These are phyloP conservation scores for Acridotheres tristis DNA, from an alignment of 2,797 vertebrate species.

Conservation along the genomic window DNA sequence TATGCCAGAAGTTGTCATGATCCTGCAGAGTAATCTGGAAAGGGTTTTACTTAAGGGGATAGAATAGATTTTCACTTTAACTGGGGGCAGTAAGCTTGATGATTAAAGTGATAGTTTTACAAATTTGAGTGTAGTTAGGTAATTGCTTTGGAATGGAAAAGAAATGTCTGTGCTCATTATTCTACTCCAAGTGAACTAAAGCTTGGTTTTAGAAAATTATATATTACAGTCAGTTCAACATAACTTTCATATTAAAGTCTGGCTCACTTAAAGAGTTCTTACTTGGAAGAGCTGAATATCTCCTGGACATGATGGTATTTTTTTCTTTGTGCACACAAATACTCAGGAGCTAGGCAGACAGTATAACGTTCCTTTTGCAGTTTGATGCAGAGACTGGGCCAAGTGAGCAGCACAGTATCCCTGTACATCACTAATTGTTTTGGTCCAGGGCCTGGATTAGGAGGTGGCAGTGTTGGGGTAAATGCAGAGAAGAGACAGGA, in stretches of 20 bases:
- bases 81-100: constrained; percentile 2
- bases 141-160: background rate
- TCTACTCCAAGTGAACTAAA: background rate
- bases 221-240: background rate
- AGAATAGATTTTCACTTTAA: constrained; percentile 21
- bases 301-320: background rate
- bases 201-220: background rate
- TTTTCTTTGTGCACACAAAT: background rate
- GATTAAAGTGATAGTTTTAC: background rate
- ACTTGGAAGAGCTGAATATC: background rate
- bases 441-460: background rate
- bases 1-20: constrained; percentile 46
- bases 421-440: background rate
- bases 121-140: background rate
- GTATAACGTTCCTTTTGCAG: background rate
- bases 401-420: background rate
- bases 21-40: constrained; percentile 30
- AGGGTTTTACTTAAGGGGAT: constrained; percentile 55
- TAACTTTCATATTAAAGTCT: background rate
- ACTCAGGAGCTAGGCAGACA: background rate
- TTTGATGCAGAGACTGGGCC: background rate
- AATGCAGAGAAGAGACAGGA: background rate
- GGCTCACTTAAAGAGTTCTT: background rate
- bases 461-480: background rate
- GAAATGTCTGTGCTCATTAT: background rate